Conservation (phyloP, 2,888 invertebrate genomes). For the Mythimna vitellina region DNA sequence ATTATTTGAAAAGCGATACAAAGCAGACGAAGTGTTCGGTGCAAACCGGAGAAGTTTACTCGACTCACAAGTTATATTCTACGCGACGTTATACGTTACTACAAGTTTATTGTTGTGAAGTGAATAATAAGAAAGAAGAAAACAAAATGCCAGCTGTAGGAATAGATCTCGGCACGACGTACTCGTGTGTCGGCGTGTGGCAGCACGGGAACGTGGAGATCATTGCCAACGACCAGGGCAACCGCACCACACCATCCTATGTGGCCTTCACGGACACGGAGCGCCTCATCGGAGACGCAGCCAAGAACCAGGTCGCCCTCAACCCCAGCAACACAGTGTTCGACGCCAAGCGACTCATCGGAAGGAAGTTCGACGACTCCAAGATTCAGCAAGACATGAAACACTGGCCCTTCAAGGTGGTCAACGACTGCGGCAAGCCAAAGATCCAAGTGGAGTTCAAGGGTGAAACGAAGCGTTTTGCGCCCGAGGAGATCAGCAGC, state of each 20-base stretch:
- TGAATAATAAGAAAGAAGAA: constrained; percentile 90
- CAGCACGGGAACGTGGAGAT: constrained; percentile 94
- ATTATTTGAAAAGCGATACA: constrained; percentile 80
- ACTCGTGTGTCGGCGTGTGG: constrained; percentile 90
- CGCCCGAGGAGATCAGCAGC: constrained; percentile 93
- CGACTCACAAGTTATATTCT: constrained; percentile 30
- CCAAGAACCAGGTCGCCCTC: constrained; percentile 93
- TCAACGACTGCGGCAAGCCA: constrained; percentile 92
- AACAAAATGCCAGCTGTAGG: constrained; percentile 88
- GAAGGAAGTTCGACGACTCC: constrained; percentile 93
- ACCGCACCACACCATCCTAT: constrained; percentile 94
- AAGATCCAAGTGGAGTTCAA: constrained; percentile 93
- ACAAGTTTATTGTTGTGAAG: constrained; percentile 33
- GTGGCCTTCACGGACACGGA: constrained; percentile 94
- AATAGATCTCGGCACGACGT: constrained; percentile 90
- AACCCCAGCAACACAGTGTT: constrained; percentile 92
- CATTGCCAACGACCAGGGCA: constrained; percentile 93
- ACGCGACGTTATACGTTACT: constrained; percentile 27
- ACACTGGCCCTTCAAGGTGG: constrained; percentile 92
- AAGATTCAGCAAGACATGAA: constrained; percentile 94
- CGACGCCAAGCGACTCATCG: constrained; percentile 92
- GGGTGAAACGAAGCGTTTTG: constrained; percentile 91
- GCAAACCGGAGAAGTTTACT: constrained; percentile 71
- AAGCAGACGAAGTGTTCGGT: constrained; percentile 75
- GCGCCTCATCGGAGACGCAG: constrained; percentile 93